Evolutionary conservation across 1,140 invertebrate species (phyloP), one percentile per base, ranked within the genome.

Genomic region (Micrasema longulum): DNA sequence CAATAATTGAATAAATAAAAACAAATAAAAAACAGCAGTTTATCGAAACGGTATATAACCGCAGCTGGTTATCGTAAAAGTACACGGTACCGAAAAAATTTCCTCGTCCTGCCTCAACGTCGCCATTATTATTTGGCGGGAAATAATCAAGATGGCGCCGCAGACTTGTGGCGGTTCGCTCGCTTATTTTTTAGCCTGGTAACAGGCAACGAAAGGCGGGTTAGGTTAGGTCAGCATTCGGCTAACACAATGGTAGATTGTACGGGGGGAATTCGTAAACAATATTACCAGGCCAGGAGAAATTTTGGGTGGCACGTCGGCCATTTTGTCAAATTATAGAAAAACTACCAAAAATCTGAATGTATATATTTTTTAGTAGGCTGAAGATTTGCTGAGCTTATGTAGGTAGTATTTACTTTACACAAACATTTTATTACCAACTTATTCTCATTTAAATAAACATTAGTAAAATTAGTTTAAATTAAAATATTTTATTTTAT

Each of bases 181-280:
- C 35, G 16, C 35, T 41, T n/a, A 22, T 60, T 60, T 60, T 60
- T 60, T 35, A 38, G 55, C 55, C 35, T 60, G 55, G 55, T 35
- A 60, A 60, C 55, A 38, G 35, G n/a, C 55, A 60, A 60, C 36
- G 35, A 38, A 60, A 38, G 35, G 14, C 14, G 55, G 55, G 35
- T 60, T 60, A 41, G 16, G 55, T 60, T 60, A 60, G 55, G 55
- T 60, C 55, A 60, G 55, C 55, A 38, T 18, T 60, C 9, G 55
- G 55, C n/a, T 12, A 22, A 20, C 36, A 60, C 55, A 43, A 60
- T 60, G 55, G 55, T 35, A 41, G 55, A 38, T 38, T 60, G 55
- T 60, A 60, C 18, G 12, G 55, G 55, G 55, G 55, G 55, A 31
- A 60, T 60, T 60, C 55, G 55, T 60, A 60, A 60, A 60, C 55